Evolutionary conservation across 1,140 invertebrate species (phyloP).

Genomic region (Scaptomyza graminum): DNA sequence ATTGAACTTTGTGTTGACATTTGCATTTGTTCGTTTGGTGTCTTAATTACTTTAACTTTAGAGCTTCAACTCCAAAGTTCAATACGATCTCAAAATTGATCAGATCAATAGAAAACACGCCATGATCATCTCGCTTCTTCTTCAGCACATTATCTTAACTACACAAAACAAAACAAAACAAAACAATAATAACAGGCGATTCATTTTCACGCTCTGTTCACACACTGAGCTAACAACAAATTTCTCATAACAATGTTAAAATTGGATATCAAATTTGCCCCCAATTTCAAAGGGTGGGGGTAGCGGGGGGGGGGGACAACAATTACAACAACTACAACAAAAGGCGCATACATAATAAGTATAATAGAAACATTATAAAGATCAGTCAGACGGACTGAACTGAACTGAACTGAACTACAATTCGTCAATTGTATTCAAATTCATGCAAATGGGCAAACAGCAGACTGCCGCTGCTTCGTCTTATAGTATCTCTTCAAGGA

Average conservation of each 20-base stretch:
- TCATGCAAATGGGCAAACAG: constrained; percentile 71
- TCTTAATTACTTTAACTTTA: constrained; percentile 63
- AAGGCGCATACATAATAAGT: constrained; percentile 34
- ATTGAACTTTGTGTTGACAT: constrained; percentile 80
- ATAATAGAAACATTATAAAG: constrained; percentile 78
- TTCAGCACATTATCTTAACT: not conserved
- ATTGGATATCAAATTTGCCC: constrained; percentile 20
- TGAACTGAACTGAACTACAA: constrained; percentile 67
- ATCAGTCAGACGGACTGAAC: constrained; percentile 54
- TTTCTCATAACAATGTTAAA: constrained; percentile 60
- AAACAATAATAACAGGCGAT: constrained; percentile 5
- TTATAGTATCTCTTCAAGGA: not conserved
- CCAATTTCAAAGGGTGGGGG: constrained; percentile 2
- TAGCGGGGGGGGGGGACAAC: not conserved
- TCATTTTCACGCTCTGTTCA: constrained; percentile 65
- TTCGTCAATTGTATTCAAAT: constrained; percentile 83
- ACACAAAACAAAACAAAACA: constrained; percentile 30
- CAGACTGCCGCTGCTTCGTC: constrained; percentile 2
- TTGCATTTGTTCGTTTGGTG: constrained; percentile 44
- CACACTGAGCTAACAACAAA: constrained; percentile 53
- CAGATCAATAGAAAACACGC: constrained; percentile 69
- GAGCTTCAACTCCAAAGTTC: constrained; percentile 60
- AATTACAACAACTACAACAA: constrained; percentile 8
- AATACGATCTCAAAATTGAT: constrained; percentile 55
- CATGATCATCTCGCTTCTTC: constrained; percentile 39